Evolutionary conservation across 2,113 vertebrate species (phyloP).

Genomic region (Xyliphius kryptos): DNA sequence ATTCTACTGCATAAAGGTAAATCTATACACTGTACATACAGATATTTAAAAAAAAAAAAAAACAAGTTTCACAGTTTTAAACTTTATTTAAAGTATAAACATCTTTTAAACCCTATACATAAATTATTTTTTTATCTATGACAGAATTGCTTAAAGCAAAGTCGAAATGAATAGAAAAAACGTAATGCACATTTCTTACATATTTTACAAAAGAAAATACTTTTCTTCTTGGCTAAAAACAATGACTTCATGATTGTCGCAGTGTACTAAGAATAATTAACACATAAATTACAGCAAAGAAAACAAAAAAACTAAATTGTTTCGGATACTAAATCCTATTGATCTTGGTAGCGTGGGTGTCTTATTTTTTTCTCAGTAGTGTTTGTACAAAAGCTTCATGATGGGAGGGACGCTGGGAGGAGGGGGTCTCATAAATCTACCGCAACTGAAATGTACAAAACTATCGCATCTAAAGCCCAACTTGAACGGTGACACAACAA

Average conservation of each 20-base stretch:
- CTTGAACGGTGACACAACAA: slow-evolving; percentile 94
- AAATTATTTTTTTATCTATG: slow-evolving; percentile 98
- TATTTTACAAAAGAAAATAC: slow-evolving; percentile 95
- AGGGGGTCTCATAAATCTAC: slow-evolving; percentile 96
- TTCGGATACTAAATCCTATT: slow-evolving; percentile 74
- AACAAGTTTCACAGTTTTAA: slow-evolving; percentile 99
- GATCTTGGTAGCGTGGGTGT: slow-evolving; percentile 83
- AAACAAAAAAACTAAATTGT: slow-evolving; percentile 83
- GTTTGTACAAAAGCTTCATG: slow-evolving; percentile 97
- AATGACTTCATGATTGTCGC: slow-evolving; percentile 99
- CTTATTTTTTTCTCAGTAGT: slow-evolving; percentile 70
- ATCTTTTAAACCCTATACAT: slow-evolving; percentile 99
- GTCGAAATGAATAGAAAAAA: slow-evolving; percentile 98
- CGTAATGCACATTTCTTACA: slow-evolving; percentile 97
- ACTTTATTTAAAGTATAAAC: slow-evolving; percentile 99
- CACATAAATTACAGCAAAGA: slow-evolving; percentile 57
- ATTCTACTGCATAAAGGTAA: slow-evolving; percentile 78
- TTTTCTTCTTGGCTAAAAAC: slow-evolving; percentile 80
- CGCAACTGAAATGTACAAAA: slow-evolving; percentile 96
- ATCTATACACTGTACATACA: slow-evolving; percentile 79
- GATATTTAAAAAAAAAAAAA: slow-evolving; percentile 76
- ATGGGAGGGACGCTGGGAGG: no score
- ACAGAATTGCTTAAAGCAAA: slow-evolving; percentile 99
- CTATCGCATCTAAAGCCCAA: slow-evolving; percentile 99
- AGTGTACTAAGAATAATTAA: slow-evolving; percentile 81